phyloP scores from a whole-genome alignment of 2,113 vertebrate genomes.

The Callospermophilus lateralis region DNA sequence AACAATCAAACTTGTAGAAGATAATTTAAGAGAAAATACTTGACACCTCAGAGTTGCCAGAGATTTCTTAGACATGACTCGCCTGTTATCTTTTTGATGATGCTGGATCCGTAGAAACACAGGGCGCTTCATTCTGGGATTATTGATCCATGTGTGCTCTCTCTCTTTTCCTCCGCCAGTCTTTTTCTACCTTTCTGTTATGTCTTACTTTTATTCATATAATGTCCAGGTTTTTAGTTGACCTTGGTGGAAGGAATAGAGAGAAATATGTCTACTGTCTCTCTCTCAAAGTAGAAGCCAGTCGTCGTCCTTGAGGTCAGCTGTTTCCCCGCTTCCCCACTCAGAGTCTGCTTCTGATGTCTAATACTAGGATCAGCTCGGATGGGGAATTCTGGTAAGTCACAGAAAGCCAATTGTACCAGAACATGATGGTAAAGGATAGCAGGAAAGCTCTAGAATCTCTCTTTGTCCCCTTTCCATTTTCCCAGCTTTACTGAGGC shows the following conservation, averaged over 20 bases:
- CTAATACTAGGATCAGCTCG: neutral
- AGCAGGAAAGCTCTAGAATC: neutral
- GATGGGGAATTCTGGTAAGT: neutral
- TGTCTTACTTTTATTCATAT: neutral
- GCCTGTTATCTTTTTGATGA: neutral
- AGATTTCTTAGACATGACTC: too few relatives aligned
- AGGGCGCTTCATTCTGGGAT: neutral
- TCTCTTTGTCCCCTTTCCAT: neutral
- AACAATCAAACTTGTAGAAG: too few relatives aligned
- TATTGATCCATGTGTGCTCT: neutral
- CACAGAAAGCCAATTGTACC: neutral
- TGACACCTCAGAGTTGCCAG: too few relatives aligned
- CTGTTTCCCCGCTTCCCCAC: neutral
- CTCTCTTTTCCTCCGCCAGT: neutral
- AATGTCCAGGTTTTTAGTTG: neutral
- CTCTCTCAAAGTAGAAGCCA: neutral
- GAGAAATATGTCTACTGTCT: neutral
- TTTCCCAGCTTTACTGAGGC: neutral
- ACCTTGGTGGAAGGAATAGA: neutral
- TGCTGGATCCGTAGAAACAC: neutral
- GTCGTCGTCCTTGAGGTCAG: neutral
- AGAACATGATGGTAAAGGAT: neutral
- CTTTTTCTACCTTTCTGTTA: neutral
- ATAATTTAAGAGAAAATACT: too few relatives aligned
- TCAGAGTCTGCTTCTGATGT: neutral